These are phyloP conservation scores for Melanophora roralis DNA, from an alignment of 2,888 invertebrate species.

Conservation along the genomic window DNA sequence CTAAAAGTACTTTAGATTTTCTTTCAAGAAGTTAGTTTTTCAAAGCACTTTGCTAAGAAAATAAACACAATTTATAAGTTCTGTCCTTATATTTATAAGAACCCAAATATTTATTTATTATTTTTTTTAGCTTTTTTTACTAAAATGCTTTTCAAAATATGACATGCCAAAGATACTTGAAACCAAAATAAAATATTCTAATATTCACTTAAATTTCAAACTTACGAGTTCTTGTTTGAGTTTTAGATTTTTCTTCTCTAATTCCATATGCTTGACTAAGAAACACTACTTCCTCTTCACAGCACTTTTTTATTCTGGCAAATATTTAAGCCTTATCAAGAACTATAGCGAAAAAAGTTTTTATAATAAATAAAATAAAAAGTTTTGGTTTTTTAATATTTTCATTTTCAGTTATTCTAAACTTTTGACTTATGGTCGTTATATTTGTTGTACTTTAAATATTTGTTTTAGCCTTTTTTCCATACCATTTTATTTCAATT, in stretches of 20 bases:
- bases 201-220: slow-evolving; percentile 25
- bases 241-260: not conserved
- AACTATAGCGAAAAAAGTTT: not conserved
- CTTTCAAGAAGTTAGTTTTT: not conserved
- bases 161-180: not conserved
- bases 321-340: not conserved
- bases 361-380: not conserved
- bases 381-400: not conserved
- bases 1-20: not conserved
- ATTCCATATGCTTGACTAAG: slow-evolving; percentile 14
- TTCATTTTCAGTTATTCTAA: slow-evolving; percentile 31
- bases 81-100: not conserved
- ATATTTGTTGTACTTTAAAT: slow-evolving; percentile 24
- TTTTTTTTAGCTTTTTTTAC: not conserved
- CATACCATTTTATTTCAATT: slow-evolving; percentile 28
- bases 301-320: not conserved
- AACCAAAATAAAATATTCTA: not conserved
- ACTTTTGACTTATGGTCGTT: slow-evolving; percentile 38
- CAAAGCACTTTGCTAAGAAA: not conserved
- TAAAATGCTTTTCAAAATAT: not conserved
- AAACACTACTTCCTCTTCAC: not conserved
- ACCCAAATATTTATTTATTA: not conserved
- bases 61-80: not conserved
- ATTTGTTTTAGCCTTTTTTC: slow-evolving; percentile 8
- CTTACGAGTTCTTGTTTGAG: slow-evolving; percentile 28